These are phyloP conservation scores for Paramacrobiotus metropolitanus DNA, from an alignment of 1,140 invertebrate species.

Conservation along the genomic window DNA sequence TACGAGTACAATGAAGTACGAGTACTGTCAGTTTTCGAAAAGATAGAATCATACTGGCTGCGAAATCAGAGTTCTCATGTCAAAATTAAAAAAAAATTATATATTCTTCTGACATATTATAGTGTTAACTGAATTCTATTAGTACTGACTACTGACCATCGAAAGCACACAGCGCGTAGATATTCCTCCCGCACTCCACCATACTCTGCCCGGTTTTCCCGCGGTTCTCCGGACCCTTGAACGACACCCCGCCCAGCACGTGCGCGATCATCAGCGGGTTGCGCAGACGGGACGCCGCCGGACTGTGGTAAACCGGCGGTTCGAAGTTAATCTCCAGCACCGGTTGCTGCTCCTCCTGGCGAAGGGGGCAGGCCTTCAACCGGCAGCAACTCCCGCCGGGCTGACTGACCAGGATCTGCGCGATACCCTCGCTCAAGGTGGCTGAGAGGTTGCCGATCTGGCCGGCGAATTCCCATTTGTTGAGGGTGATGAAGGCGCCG, in stretches of 20 bases:
- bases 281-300: neutral
- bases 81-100: too few relatives aligned
- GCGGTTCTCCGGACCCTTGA: neutral
- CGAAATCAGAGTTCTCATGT: too few relatives aligned
- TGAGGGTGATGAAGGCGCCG: neutral
- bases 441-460: slow-evolving; percentile 1
- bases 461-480: slow-evolving; percentile 1
- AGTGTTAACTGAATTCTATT: too few relatives aligned
- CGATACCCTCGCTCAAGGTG: neutral
- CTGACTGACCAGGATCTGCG: neutral
- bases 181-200: neutral
- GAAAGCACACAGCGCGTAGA: neutral
- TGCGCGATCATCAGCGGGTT: neutral
- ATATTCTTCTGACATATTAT: too few relatives aligned
- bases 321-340: neutral
- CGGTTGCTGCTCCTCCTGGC: neutral
- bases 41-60: too few relatives aligned
- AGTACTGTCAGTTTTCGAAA: too few relatives aligned
- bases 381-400: slow-evolving; percentile 1
- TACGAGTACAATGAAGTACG: too few relatives aligned
- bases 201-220: neutral
- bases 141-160: neutral
- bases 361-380: neutral
- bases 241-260: neutral
- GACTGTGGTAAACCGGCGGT: neutral